Conservation (phyloP, 2,888 invertebrate genomes). For the Caenorhabditis zanzibari region DNA sequence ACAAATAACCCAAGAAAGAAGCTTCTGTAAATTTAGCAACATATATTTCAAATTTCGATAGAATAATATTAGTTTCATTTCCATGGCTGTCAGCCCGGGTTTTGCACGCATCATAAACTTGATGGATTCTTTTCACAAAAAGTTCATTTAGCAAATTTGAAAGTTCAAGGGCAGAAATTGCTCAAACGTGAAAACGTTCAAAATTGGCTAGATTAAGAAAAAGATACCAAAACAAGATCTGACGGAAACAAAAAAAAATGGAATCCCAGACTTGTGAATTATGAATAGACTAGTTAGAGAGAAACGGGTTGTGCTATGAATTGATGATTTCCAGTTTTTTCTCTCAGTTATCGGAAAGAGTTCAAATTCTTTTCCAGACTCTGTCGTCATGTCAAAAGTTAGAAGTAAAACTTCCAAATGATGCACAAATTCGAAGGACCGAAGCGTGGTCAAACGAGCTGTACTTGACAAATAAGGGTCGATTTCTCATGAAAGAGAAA, state of each 20-base stretch:
- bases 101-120: constrained; percentile 48
- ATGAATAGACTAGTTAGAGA: constrained; percentile 32
- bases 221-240: not conserved
- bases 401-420: not conserved
- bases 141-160: not conserved
- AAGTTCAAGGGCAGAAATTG: not conserved
- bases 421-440: constrained; percentile 7
- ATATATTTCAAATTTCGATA: too few species aligned
- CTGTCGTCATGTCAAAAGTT: too few species aligned
- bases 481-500: constrained; percentile 22
- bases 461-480: constrained; percentile 36
- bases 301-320: constrained; percentile 5
- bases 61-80: too few species aligned
- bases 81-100: constrained; percentile 19
- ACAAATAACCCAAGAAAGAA: not conserved
- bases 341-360: not conserved
- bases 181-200: not conserved
- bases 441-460: constrained; percentile 25
- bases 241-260: not conserved
- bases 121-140: constrained; percentile 23
- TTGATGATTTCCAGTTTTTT: constrained; percentile 26
- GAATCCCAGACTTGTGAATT: constrained; percentile 39
- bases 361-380: too few species aligned
- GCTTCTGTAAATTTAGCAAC: too few species aligned
- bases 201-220: not conserved